Percentiles rank a stretch among this genome's conserved stretches.
Conservation (phyloP, 2,797 vertebrate species). For the Syncerus caffer region DNA sequence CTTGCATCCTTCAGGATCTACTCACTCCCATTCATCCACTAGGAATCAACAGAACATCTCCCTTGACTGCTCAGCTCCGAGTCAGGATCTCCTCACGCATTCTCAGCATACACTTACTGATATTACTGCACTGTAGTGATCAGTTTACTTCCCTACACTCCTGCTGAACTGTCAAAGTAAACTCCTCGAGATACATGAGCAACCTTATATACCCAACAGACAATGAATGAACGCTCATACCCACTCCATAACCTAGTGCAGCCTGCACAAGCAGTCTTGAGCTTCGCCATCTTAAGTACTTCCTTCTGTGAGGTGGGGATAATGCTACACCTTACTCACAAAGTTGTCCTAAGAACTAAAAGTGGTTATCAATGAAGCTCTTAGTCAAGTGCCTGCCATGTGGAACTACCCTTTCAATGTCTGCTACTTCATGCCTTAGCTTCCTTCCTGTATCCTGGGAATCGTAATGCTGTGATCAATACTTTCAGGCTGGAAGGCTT, state of each 20-base stretch:
- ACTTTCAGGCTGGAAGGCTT: neutral
- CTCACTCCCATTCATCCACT: neutral
- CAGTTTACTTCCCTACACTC: neutral
- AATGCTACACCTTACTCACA: neutral
- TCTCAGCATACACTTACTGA: neutral
- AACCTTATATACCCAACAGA: neutral
- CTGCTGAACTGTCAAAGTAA: neutral
- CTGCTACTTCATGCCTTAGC: constrained; percentile 18
- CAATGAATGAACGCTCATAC: neutral
- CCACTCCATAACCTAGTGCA: neutral
- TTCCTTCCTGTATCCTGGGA: neutral
- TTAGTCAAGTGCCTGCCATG: neutral
- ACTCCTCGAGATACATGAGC: neutral
- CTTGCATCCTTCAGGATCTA: neutral
- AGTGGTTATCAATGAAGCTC: neutral
- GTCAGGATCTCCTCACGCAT: neutral
- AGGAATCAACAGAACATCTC: constrained; percentile 28
- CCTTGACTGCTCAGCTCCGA: neutral
- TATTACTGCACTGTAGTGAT: neutral
- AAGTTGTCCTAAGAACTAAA: constrained; percentile 22
- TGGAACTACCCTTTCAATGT: neutral
- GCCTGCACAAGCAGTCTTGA: neutral
- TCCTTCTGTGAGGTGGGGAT: neutral
- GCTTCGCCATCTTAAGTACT: neutral
- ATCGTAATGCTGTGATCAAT: neutral